Conservation (phyloP, 2,797 vertebrate species). For the Rhinophrynus dorsalis region DNA sequence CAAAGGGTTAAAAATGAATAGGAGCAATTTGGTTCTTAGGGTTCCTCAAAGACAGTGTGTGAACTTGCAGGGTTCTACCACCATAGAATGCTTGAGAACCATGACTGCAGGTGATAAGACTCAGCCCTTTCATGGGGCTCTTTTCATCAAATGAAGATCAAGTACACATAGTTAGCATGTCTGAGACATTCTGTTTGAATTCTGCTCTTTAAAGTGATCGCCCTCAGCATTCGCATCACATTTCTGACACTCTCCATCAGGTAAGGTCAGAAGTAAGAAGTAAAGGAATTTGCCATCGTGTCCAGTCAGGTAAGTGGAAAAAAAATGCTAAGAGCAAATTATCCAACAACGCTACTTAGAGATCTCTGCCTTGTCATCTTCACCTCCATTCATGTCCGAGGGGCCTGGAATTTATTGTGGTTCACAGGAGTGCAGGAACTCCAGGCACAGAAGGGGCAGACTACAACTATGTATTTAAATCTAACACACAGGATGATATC, state of each 20-base stretch:
- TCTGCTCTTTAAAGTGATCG: too few species aligned
- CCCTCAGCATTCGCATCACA: too few species aligned
- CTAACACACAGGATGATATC: constrained; percentile 19
- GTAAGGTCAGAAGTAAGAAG: constrained; percentile 13
- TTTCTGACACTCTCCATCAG: not conserved
- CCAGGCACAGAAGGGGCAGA: constrained; percentile 9
- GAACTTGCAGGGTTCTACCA: too few species aligned
- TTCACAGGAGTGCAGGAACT: constrained; percentile 3
- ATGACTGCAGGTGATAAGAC: too few species aligned
- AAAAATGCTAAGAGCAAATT: constrained; percentile 9
- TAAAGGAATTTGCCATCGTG: constrained; percentile 32
- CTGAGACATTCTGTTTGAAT: too few species aligned
- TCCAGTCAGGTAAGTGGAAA: constrained; percentile 32
- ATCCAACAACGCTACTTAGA: constrained; percentile 1
- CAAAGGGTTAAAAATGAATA: too few species aligned
- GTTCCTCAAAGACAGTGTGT: too few species aligned
- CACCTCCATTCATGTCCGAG: constrained; percentile 2
- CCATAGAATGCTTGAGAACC: too few species aligned
- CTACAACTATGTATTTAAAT: not conserved
- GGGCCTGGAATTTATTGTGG: not conserved
- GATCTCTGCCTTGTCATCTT: not conserved
- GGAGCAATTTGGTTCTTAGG: too few species aligned
- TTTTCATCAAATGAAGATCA: too few species aligned
- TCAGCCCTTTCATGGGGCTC: too few species aligned
- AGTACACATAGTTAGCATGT: too few species aligned